Base-by-base conservation (phyloP, 2,797 vertebrate species). In the Girardinus metallicus region DNA sequence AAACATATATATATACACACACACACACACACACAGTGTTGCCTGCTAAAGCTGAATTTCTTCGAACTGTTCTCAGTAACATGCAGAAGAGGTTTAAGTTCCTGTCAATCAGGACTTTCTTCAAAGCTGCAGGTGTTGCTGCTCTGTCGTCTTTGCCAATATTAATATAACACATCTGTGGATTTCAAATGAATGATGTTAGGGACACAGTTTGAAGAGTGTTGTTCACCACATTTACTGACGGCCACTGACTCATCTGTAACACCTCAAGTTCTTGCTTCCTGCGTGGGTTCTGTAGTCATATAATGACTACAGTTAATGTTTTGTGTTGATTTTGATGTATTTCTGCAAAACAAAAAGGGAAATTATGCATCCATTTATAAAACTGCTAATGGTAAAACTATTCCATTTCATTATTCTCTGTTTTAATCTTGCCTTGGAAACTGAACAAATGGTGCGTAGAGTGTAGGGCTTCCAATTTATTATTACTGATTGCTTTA, bases 211-310 rank as follows among this genome's bases (percentile, higher is more conserved):
- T 83, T 85, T 83, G 64, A 36, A 64, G 31, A 77, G 41, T 41
- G 1, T 36, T 34, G 77, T 73, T 81, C 41, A n/a, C 23, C 66
- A 53, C 60, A 55, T 43, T 78, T 23, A 74, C 76, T 62, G 60
- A 77, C 1, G 2, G 78, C 53, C 49, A 49, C 64, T 86, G 81
- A 88, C 80, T 87, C 80, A 84, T 84, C 66, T 64, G n/a, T 5
- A 39, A 80, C 3, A 76, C 21, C 18, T 74, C 29, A 26, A 60
- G 49, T 77, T 66, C 44, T n/a, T 44, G 43, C 55, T 73, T 57
- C 51, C 57, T 49, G 81, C n/a, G 74, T 80, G 64, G 81, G 80
- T 76, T 62, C 16, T 71, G 78, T 76, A 39, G 77, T 77, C n/a
- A 46, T 86, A 39, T 66, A 76, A 77, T 74, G 51, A 80, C 21